Evolutionary conservation across 1,140 invertebrate species (phyloP).

Genomic region (Lineus longissimus): DNA sequence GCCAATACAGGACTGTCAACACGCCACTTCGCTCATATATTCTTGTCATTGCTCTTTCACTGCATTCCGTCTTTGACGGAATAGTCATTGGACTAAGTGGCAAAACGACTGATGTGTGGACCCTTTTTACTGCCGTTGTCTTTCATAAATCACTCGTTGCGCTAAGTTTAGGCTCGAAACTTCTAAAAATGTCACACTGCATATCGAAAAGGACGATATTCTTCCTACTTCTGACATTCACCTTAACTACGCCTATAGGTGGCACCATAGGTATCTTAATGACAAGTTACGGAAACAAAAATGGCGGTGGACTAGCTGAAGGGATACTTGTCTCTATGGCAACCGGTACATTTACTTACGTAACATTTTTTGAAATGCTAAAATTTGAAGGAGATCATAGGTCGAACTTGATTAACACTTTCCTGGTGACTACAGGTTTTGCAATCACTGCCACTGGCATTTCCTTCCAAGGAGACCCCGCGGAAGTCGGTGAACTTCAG

Average conservation of each 20-base stretch:
- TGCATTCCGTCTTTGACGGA: conserved; percentile 2
- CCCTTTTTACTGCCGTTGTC: neutral
- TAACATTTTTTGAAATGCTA: conserved; percentile 9
- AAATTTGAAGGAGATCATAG: neutral
- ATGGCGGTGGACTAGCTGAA: neutral
- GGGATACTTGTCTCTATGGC: neutral
- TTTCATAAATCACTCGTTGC: conserved; percentile 3
- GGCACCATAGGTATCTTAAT: neutral
- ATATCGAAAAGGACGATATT: neutral
- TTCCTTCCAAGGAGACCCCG: too few relatives aligned
- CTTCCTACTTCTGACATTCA: neutral
- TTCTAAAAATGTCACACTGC: neutral
- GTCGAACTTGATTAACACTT: neutral
- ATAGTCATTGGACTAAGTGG: neutral
- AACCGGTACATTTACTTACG: neutral
- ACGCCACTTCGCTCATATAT: neutral
- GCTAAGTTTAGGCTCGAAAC: neutral
- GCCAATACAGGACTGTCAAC: neutral
- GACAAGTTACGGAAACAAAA: neutral
- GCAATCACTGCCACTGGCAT: neutral
- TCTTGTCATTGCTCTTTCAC: neutral
- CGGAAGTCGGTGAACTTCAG: too few relatives aligned
- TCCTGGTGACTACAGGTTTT: neutral
- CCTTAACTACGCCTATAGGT: neutral
- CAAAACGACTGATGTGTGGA: neutral